Conservation (phyloP, 2,888 invertebrate genomes). For the Trichopria drosophilae region DNA sequence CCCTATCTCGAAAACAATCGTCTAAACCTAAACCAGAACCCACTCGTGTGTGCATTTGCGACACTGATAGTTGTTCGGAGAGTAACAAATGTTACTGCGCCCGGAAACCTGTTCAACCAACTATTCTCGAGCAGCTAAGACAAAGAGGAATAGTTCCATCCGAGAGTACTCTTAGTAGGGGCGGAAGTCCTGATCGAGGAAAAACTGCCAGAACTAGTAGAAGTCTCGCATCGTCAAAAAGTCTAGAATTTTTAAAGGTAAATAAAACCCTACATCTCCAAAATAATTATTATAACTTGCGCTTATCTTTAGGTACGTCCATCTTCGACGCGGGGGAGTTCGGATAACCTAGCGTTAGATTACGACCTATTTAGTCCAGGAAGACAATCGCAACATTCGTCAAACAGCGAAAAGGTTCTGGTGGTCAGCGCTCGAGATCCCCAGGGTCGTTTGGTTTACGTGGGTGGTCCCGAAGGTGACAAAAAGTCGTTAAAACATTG, state of each 20-base stretch:
- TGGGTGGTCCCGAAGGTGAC: slow-evolving; percentile 52
- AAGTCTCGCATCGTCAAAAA: slow-evolving; percentile 50
- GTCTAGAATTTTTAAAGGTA: slow-evolving; percentile 56
- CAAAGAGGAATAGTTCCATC: slow-evolving; percentile 61
- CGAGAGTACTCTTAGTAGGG: slow-evolving; percentile 50
- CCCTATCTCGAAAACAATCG: slow-evolving; percentile 58
- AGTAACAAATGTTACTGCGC: slow-evolving; percentile 85
- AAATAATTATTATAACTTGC: not conserved
- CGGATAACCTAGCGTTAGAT: slow-evolving; percentile 74
- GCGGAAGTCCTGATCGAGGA: slow-evolving; percentile 44
- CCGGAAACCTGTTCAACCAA: slow-evolving; percentile 52
- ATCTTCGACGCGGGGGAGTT: slow-evolving; percentile 54
- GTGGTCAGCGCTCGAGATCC: slow-evolving; percentile 61
- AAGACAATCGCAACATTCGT: slow-evolving; percentile 46
- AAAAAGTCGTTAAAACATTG: slow-evolving; percentile 41
- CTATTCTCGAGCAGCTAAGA: slow-evolving; percentile 61
- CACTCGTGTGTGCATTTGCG: slow-evolving; percentile 68
- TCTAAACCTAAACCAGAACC: slow-evolving; percentile 54
- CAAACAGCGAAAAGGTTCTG: slow-evolving; percentile 56
- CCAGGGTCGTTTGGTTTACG: slow-evolving; percentile 59
- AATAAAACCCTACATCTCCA: not conserved
- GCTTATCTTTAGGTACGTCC: slow-evolving; percentile 41
- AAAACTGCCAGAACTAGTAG: slow-evolving; percentile 39
- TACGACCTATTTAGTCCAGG: slow-evolving; percentile 69
- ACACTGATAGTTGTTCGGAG: slow-evolving; percentile 84